Conservation (phyloP, 2,113 vertebrate species). For the Ophthalmolycus amberensis region DNA sequence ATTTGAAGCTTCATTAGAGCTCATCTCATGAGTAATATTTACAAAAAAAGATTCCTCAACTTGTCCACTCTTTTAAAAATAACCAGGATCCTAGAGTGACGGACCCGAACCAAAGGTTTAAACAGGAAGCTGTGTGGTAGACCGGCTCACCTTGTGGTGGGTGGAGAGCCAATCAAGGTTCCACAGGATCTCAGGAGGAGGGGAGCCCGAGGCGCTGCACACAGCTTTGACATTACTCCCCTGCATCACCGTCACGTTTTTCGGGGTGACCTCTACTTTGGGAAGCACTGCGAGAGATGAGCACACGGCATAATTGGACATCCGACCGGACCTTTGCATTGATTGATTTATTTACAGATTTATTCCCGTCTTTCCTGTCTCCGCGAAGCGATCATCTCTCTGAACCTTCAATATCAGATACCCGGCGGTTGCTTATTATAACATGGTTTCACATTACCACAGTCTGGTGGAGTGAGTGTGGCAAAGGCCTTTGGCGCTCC, state of each 20-base stretch:
- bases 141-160: slow-evolving; percentile 86
- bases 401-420: slow-evolving; percentile 15
- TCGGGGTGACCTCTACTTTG: slow-evolving; percentile 86
- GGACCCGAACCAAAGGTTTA: slow-evolving; percentile 2
- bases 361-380: slow-evolving; percentile 1
- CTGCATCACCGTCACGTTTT: slow-evolving; percentile 88
- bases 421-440: slow-evolving; percentile 22
- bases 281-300: slow-evolving; percentile 85
- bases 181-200: slow-evolving; percentile 89
- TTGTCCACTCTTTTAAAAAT: not conserved
- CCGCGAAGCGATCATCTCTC: not conserved
- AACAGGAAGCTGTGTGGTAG: not conserved
- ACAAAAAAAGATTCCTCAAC: not conserved
- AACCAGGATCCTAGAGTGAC: not conserved
- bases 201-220: slow-evolving; percentile 88
- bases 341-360: slow-evolving; percentile 14
- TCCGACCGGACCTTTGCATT: slow-evolving; percentile 1
- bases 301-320: slow-evolving; percentile 25
- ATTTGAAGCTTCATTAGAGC: not conserved
- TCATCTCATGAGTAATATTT: not conserved
- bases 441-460: slow-evolving; percentile 85
- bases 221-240: slow-evolving; percentile 87
- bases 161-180: slow-evolving; percentile 89
- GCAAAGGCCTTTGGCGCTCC: slow-evolving; percentile 83
- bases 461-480: slow-evolving; percentile 89